phyloP scores from a whole-genome alignment of 2,797 vertebrate species.

The Allobates femoralis region DNA sequence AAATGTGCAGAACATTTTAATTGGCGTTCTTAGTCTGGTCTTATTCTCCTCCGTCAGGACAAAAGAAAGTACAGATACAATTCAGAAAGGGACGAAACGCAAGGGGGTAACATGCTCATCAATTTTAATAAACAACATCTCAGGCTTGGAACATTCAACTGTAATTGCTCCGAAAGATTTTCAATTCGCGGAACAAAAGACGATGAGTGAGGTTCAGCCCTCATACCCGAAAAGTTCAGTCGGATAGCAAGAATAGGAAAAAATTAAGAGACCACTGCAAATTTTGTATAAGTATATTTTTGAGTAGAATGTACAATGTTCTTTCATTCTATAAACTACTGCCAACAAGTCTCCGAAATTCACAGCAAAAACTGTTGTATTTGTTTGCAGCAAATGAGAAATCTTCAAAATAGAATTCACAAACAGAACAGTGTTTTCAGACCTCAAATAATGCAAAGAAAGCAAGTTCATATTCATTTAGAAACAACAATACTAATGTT shows the following conservation, averaged over 20 bases:
- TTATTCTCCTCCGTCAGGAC: not conserved
- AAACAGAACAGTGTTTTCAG: too few species aligned
- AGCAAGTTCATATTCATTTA: too few species aligned
- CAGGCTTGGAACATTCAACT: not conserved
- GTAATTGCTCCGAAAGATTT: conserved; percentile 23
- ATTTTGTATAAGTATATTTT: too few species aligned
- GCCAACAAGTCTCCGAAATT: too few species aligned
- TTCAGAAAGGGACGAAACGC: not conserved
- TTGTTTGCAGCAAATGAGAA: too few species aligned
- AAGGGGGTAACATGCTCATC: conserved; percentile 31
- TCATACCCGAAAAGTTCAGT: not conserved
- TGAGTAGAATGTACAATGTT: too few species aligned
- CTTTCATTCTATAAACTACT: too few species aligned
- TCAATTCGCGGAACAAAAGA: not conserved
- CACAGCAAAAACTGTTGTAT: too few species aligned
- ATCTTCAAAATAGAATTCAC: too few species aligned
- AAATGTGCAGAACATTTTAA: conserved; percentile 47
- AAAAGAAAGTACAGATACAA: not conserved
- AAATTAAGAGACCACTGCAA: too few species aligned
- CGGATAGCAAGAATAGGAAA: not conserved
- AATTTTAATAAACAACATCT: conserved; percentile 43
- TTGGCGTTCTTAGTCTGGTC: conserved; percentile 34
- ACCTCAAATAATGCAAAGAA: too few species aligned
- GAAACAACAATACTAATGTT: too few species aligned
- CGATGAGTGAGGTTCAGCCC: not conserved